Conservation (phyloP, 37 sponge, comb jelly and placozoan genomes). For the Axinella damicornis region DNA sequence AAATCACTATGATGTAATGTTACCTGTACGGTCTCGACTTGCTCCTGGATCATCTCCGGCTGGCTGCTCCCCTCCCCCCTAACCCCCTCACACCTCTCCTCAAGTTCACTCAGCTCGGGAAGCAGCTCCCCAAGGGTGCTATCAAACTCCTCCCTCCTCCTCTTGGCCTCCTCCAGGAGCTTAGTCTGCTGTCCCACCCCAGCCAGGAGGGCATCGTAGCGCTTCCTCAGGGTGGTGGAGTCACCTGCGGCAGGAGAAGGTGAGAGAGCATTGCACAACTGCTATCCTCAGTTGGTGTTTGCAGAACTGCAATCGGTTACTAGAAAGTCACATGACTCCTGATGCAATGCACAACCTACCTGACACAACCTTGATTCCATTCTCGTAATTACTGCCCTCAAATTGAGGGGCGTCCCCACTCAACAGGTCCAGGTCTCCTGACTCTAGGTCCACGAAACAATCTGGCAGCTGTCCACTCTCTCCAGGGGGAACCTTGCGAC, state of each 20-base stretch:
- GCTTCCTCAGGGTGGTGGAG: constrained; percentile 5
- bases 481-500: not conserved
- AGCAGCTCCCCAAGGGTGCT: constrained; percentile 16
- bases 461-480: constrained; percentile 2
- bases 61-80: constrained; percentile 26
- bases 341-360: constrained; percentile 14
- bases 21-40: constrained; percentile 45
- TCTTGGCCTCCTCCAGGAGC: constrained; percentile 35
- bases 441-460: constrained; percentile 27
- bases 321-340: no score
- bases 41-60: constrained; percentile 55
- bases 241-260: not conserved
- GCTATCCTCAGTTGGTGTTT: no score
- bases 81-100: constrained; percentile 47
- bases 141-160: constrained; percentile 55
- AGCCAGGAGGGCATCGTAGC: constrained; percentile 57
- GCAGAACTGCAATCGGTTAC: no score
- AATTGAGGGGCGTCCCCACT: constrained; percentile 11
- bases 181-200: constrained; percentile 7
- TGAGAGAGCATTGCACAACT: not conserved
- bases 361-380: constrained; percentile 54
- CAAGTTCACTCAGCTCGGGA: constrained; percentile 35
- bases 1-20: not conserved
- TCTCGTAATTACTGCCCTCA: constrained; percentile 33
- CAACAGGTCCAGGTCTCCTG: constrained; percentile 8